Evolutionary conservation across 2,888 invertebrate species (phyloP).

Genomic region (Zele albiditarsus): DNA sequence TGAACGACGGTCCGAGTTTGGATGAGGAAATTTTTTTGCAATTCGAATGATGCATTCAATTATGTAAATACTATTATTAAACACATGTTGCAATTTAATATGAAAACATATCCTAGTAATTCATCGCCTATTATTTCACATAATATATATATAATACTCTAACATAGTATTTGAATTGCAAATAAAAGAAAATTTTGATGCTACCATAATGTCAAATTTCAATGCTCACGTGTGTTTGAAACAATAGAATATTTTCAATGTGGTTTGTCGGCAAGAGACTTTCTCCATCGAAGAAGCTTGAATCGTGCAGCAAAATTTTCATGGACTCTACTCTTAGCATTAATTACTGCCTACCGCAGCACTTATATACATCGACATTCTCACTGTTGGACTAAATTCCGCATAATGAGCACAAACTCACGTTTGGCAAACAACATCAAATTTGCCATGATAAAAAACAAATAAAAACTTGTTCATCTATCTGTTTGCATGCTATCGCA

Average conservation of each 20-base stretch:
- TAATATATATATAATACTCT: no score
- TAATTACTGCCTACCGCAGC: slow-evolving; percentile 36
- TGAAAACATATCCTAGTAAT: no score
- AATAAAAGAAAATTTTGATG: neutral
- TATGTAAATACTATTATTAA: no score
- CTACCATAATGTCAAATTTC: neutral
- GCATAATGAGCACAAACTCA: neutral
- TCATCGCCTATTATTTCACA: no score
- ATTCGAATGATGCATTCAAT: no score
- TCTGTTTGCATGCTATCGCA: neutral
- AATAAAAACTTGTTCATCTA: no score
- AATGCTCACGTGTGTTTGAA: neutral
- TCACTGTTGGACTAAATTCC: neutral
- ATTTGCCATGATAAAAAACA: neutral
- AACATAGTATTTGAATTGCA: no score
- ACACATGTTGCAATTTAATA: no score
- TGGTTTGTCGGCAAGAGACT: slow-evolving; percentile 19
- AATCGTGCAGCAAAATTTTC: slow-evolving; percentile 37
- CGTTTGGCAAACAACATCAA: neutral
- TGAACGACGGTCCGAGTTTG: no score
- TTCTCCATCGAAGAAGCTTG: slow-evolving; percentile 16
- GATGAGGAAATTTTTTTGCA: no score
- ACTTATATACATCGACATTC: neutral
- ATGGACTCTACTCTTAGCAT: slow-evolving; percentile 26
- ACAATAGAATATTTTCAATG: slow-evolving; percentile 29